These are phyloP conservation scores for Manduca sexta DNA, from an alignment of 1,140 invertebrate genomes.

Conservation along the genomic window DNA sequence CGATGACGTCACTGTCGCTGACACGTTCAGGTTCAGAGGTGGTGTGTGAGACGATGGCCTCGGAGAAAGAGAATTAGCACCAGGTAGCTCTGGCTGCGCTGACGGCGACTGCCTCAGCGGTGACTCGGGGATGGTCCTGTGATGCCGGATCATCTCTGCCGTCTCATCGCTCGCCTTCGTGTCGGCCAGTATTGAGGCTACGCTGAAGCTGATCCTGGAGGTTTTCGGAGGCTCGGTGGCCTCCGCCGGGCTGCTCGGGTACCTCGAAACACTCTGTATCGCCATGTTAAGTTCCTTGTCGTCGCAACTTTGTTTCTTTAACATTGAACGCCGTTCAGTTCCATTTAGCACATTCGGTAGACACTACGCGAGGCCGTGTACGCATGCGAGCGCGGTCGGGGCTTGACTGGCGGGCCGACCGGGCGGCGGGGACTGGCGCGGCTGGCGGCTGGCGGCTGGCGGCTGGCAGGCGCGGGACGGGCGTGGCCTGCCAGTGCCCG, in stretches of 20 bases:
- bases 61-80: slow-evolving; percentile 49
- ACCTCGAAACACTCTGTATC: slow-evolving; percentile 71
- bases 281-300: slow-evolving; percentile 72
- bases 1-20: slow-evolving; percentile 66
- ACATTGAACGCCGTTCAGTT: slow-evolving; percentile 67
- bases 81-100: slow-evolving; percentile 62
- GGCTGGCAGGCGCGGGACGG: slow-evolving; percentile 29
- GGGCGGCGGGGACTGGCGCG: slow-evolving; percentile 24
- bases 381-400: slow-evolving; percentile 66
- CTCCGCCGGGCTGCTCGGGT: slow-evolving; percentile 71
- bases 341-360: slow-evolving; percentile 63
- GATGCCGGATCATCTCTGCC: slow-evolving; percentile 64
- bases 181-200: slow-evolving; percentile 79
- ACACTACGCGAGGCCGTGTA: slow-evolving; percentile 62
- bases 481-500: slow-evolving; percentile 22
- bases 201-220: slow-evolving; percentile 79
- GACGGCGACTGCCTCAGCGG: slow-evolving; percentile 62
- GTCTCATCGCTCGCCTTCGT: slow-evolving; percentile 72
- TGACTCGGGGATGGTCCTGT: slow-evolving; percentile 62
- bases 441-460: slow-evolving; percentile 17
- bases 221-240: slow-evolving; percentile 73
- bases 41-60: slow-evolving; percentile 50
- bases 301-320: slow-evolving; percentile 66
- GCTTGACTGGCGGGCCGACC: slow-evolving; percentile 51
- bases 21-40: slow-evolving; percentile 52